A percentile compares a stretch with the other conserved stretches of the same genome.
These are phyloP conservation scores for Promerops cafer DNA, from an alignment of 2,113 vertebrate genomes.

Conservation along the genomic window DNA sequence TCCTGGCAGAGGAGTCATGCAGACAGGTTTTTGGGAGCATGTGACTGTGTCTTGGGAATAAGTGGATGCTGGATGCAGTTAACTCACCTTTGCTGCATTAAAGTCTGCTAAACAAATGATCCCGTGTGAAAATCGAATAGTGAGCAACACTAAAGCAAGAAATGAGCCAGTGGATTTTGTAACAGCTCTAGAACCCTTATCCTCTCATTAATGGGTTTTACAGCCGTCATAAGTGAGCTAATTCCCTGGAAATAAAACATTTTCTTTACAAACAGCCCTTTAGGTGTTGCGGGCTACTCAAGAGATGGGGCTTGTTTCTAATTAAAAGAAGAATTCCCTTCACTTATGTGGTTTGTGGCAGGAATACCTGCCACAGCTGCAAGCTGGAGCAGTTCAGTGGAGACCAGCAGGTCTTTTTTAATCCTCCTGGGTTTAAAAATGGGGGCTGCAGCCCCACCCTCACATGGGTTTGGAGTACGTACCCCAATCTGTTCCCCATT, in stretches of 20 bases:
- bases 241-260: conserved; percentile 6
- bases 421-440: not conserved
- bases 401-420: not conserved
- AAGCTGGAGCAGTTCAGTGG: not conserved
- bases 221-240: not conserved
- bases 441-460: not conserved
- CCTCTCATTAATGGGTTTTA: conserved; percentile 7
- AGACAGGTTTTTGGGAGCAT: not conserved
- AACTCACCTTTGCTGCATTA: not conserved
- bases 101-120: not conserved
- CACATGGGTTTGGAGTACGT: not conserved
- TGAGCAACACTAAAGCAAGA: not conserved
- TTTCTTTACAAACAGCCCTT: not conserved
- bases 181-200: not conserved
- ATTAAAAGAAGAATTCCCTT: not conserved
- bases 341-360: not conserved
- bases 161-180: not conserved
- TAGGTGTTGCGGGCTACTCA: not conserved
- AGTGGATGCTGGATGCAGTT: not conserved
- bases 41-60: not conserved
- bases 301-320: not conserved
- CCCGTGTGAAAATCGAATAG: not conserved
- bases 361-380: not conserved
- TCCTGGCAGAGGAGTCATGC: not conserved
- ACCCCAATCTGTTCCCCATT: not conserved